These are phyloP conservation scores for Oncopeltus fasciatus DNA, from an alignment of 1,140 invertebrate species.

Conservation along the genomic window DNA sequence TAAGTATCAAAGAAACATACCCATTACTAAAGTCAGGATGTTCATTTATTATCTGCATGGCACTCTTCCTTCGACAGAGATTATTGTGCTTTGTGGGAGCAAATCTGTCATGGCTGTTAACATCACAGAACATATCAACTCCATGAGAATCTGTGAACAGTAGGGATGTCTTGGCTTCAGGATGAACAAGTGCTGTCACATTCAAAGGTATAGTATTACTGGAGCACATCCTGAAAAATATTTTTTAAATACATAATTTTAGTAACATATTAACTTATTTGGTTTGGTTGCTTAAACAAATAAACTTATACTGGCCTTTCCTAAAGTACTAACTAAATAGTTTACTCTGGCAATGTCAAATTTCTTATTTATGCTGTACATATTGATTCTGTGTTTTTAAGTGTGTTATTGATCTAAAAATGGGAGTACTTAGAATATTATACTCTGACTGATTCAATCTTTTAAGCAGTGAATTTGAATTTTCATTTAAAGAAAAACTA, in stretches of 20 bases:
- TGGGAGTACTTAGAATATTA: too few relatives aligned
- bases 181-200: conserved; percentile 29
- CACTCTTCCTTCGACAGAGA: conserved; percentile 42
- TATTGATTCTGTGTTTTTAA: too few relatives aligned
- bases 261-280: too few relatives aligned
- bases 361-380: too few relatives aligned
- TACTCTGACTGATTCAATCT: too few relatives aligned
- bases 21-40: conserved; percentile 40
- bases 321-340: too few relatives aligned
- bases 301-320: too few relatives aligned
- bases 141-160: conserved; percentile 36
- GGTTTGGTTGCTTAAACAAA: too few relatives aligned
- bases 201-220: conserved; percentile 26
- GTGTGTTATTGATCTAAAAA: too few relatives aligned
- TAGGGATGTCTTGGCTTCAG: conserved; percentile 36
- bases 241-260: neutral
- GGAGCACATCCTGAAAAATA: conserved; percentile 26
- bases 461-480: too few relatives aligned
- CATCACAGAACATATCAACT: conserved; percentile 44
- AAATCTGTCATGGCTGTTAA: conserved; percentile 40
- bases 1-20: conserved; percentile 24
- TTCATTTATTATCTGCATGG: conserved; percentile 42
- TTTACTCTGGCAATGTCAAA: too few relatives aligned
- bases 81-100: conserved; percentile 54
- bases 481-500: too few relatives aligned